These are phyloP conservation scores for Trissolcus brochymenae DNA, from an alignment of 2,888 invertebrate species.

Conservation along the genomic window DNA sequence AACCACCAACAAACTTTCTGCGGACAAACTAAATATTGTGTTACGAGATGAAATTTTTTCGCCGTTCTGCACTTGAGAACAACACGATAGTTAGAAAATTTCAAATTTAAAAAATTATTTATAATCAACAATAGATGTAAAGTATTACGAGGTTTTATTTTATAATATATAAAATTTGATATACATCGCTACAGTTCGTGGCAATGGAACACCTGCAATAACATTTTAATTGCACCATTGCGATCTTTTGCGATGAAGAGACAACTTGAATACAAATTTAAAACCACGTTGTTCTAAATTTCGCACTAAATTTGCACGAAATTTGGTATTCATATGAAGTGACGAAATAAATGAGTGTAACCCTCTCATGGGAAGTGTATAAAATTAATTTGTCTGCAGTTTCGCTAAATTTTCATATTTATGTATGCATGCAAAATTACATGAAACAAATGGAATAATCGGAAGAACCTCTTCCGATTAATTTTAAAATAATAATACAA, in stretches of 20 bases:
- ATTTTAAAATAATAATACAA: no score
- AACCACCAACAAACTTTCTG: no score
- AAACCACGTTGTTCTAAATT: slow-evolving; percentile 31
- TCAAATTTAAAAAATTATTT: no score
- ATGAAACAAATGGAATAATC: no score
- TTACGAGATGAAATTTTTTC: no score
- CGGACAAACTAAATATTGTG: no score
- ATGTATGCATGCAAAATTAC: neutral
- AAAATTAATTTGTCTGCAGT: slow-evolving; percentile 26
- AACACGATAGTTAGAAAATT: no score
- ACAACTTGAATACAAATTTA: slow-evolving; percentile 28
- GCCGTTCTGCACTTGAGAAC: neutral
- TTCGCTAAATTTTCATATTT: slow-evolving; percentile 7
- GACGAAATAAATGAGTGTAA: slow-evolving; percentile 36
- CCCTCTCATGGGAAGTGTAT: slow-evolving; percentile 17
- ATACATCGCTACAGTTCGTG: neutral
- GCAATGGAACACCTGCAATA: slow-evolving; percentile 12
- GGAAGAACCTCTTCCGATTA: no score
- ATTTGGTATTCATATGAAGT: slow-evolving; percentile 38
- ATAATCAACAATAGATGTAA: neutral
- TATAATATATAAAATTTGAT: neutral
- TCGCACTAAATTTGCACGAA: slow-evolving; percentile 23
- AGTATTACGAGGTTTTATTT: neutral
- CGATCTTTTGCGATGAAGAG: slow-evolving; percentile 14
- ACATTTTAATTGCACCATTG: slow-evolving; percentile 22